These are phyloP conservation scores for Danio choprae DNA, from an alignment of 2,797 vertebrate genomes.

Conservation along the genomic window DNA sequence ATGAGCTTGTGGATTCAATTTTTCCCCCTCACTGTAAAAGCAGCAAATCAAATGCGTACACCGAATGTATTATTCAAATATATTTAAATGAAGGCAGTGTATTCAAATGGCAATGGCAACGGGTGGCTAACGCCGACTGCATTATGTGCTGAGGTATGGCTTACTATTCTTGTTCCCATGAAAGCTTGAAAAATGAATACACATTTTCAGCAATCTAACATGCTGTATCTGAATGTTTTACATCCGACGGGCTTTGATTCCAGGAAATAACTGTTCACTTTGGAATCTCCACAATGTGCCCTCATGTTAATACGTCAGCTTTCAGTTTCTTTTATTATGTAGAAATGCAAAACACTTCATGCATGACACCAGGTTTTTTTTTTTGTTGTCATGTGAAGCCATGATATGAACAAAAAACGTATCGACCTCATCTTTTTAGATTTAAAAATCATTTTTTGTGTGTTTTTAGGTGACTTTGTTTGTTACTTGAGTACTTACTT, in stretches of 20 bases:
- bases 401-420: no score
- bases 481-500: no score
- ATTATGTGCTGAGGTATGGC: constrained; percentile 43
- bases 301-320: constrained; percentile 29
- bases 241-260: constrained; percentile 22
- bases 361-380: neutral
- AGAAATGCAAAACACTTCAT: neutral
- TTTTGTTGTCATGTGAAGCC: neutral
- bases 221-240: constrained; percentile 25
- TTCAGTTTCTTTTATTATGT: constrained; percentile 7
- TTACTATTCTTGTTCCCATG: constrained; percentile 37
- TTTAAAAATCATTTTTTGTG: no score
- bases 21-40: constrained; percentile 45
- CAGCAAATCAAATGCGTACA: constrained; percentile 61
- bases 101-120: constrained; percentile 56
- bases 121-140: constrained; percentile 54
- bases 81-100: constrained; percentile 59
- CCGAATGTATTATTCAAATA: constrained; percentile 61
- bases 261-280: constrained; percentile 24
- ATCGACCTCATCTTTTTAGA: no score
- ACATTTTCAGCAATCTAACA: constrained; percentile 31
- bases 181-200: constrained; percentile 31
- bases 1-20: constrained; percentile 50
- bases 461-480: no score
- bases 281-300: constrained; percentile 32